Base-by-base conservation (phyloP, 2,113 vertebrate genomes). In the Oryzias curvinotus region DNA sequence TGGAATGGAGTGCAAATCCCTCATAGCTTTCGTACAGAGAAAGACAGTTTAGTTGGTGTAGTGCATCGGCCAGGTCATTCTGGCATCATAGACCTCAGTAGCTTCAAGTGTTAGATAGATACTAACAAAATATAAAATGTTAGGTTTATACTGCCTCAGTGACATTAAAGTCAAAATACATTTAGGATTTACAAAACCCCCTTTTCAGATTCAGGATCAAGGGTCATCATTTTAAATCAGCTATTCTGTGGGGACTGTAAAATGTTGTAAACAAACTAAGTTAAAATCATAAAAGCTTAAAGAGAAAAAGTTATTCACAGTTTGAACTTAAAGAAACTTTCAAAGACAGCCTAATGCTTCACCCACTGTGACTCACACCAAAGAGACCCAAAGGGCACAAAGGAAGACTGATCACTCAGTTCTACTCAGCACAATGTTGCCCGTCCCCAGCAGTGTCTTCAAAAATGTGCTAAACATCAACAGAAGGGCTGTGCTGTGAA, bases 391-490 rank as follows among this genome's bases (percentile, higher is more conserved):
- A 15, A 52, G 50, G 79, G 56, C 51, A 75, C 30, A 58, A 41
- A 75, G 52, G 62, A 65, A 62, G 59, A 12, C 60, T 57, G 65
- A 62, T 42, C 21, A 49, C 57, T 61, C 56, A 61, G 79, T 59
- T 75, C 55, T 55, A 64, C 58, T 63, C 60, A 75, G 75, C 75
- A 75, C 62, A 54, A 54, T 67, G 75, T 76, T 70, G 51, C 61
- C 70, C 68, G 50, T 71, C 68, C 36, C 36, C 49, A 42, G 58
- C 25, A 63, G 54, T 71, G 48, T 78, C 77, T 66, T 62, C 60
- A 72, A 49, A 78, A 62, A 64, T 67, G 70, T 62, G 69, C 72
- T 68, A 73, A 36, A 70, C 68, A 75, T 71, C 66, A 81, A 77
- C 70, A 73, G 65, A 78, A 71, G 59, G 64, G 69, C 43, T 10